Conservation (phyloP, 2,888 invertebrate species). For the Hydraecia micacea region DNA sequence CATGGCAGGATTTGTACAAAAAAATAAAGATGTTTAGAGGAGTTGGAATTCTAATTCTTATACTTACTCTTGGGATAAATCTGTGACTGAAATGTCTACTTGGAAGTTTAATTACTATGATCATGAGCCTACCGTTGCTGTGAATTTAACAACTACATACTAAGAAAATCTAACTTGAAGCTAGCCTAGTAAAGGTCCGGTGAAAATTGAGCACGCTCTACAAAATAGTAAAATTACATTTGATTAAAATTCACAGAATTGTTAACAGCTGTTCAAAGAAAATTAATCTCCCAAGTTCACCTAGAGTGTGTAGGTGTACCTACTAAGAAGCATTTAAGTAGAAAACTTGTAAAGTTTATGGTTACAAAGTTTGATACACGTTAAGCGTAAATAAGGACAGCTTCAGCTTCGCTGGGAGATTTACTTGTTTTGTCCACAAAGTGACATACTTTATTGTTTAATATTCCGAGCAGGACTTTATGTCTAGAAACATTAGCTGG, state of each 20-base stretch:
- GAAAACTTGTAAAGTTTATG: constrained; percentile 59
- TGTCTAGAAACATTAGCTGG: constrained; percentile 36
- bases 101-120: constrained; percentile 21
- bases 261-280: constrained; percentile 49
- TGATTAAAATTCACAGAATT: constrained; percentile 25
- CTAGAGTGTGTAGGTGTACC: constrained; percentile 14
- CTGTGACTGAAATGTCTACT: background rate
- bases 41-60: too few species aligned
- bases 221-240: constrained; percentile 17
- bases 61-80: constrained; percentile 7
- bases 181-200: too few species aligned
- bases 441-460: constrained; percentile 32
- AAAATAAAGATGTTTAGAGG: too few species aligned
- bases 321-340: constrained; percentile 46
- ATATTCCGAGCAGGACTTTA: constrained; percentile 25
- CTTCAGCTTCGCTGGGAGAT: constrained; percentile 10
- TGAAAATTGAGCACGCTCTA: constrained; percentile 7
- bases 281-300: constrained; percentile 36
- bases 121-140: background rate
- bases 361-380: constrained; percentile 53
- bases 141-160: background rate
- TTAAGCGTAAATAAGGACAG: constrained; percentile 41
- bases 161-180: constrained; percentile 12
- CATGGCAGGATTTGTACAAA: too few species aligned
- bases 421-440: constrained; percentile 13